These are phyloP conservation scores for Parambassis ranga DNA, from an alignment of 2,797 vertebrate genomes.

Conservation along the genomic window DNA sequence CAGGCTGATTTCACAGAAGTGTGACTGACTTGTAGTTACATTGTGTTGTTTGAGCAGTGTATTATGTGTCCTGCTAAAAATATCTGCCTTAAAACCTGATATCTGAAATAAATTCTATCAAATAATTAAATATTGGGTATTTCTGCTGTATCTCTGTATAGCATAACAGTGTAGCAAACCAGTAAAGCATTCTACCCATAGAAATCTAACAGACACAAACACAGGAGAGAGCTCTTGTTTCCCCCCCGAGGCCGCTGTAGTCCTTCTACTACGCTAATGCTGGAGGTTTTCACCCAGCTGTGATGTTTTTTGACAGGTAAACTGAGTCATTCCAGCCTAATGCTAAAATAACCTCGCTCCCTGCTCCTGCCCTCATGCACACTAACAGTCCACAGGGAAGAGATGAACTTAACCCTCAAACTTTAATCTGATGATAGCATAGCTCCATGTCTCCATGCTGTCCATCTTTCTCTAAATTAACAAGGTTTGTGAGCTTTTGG, in stretches of 20 bases:
- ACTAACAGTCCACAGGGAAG: background rate
- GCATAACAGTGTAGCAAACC: too few relatives aligned
- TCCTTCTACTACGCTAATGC: background rate
- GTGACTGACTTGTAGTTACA: too few relatives aligned
- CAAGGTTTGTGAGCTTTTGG: background rate
- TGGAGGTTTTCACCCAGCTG: conserved; percentile 6
- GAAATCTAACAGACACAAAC: background rate
- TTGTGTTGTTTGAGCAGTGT: too few relatives aligned
- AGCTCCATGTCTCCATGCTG: background rate
- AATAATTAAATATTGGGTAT: too few relatives aligned
- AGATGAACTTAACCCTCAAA: background rate
- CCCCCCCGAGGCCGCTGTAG: background rate
- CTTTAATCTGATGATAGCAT: background rate
- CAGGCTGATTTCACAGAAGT: too few relatives aligned
- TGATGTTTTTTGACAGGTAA: conserved; percentile 43
- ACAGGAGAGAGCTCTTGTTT: background rate
- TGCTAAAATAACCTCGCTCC: conserved; percentile 13
- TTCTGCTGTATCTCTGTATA: background rate
- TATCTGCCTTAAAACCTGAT: too few relatives aligned
- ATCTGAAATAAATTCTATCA: background rate
- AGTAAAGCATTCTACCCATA: background rate
- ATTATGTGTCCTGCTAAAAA: too few relatives aligned
- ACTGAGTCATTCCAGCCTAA: conserved; percentile 35
- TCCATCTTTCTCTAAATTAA: conserved; percentile 15
- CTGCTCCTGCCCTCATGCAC: background rate